These are phyloP conservation scores for Callitettix versicolor DNA, from an alignment of 1,140 invertebrate species.

Conservation along the genomic window DNA sequence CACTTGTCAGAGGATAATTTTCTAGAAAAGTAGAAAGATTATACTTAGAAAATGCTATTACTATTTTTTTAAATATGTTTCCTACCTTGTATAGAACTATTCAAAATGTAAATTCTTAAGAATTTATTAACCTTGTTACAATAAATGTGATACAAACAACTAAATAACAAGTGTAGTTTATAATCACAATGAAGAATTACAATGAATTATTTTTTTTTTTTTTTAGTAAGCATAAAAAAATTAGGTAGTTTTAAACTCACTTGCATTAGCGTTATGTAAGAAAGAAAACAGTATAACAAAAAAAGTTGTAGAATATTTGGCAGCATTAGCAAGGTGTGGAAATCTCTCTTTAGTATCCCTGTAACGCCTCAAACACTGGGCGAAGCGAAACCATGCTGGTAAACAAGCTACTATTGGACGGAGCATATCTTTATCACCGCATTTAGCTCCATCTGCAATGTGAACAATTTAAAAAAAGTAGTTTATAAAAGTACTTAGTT, in stretches of 20 bases:
- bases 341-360: constrained; percentile 79
- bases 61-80: no score
- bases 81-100: no score
- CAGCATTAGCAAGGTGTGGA: constrained; percentile 93
- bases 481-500: no score
- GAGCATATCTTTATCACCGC: constrained; percentile 38
- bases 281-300: constrained; percentile 83
- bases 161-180: neutral
- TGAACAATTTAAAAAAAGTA: neutral
- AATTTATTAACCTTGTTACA: neutral
- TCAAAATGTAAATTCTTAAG: neutral
- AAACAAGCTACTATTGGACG: constrained; percentile 78
- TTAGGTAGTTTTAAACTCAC: no score
- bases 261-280: constrained; percentile 50
- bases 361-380: constrained; percentile 93
- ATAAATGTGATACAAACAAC: neutral
- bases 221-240: no score
- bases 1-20: constrained; percentile 20
- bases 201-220: no score
- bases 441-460: constrained; percentile 42
- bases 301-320: constrained; percentile 97
- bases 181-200: neutral
- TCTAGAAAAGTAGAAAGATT: neutral
- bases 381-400: constrained; percentile 95
- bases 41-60: no score